Evolutionary conservation across 1,140 invertebrate genomes (phyloP).

Genomic region (Plutomurus gul): DNA sequence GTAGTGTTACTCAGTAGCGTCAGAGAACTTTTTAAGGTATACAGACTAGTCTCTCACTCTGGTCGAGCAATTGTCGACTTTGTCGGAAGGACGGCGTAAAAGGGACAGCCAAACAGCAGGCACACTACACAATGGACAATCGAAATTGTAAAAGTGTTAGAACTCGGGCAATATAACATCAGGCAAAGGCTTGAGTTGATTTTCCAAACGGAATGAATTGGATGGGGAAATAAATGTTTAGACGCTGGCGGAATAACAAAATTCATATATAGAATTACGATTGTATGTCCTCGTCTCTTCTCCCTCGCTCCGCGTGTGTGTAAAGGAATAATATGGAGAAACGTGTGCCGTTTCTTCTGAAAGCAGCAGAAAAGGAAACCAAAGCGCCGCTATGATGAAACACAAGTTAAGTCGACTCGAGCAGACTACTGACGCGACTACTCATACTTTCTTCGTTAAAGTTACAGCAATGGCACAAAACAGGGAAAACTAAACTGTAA

Average conservation of each 20-base stretch:
- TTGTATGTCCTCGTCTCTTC: background rate
- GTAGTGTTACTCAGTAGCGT: too few relatives aligned
- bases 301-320: too few relatives aligned
- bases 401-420: background rate
- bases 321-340: too few relatives aligned
- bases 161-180: slow-evolving; percentile 9
- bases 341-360: too few relatives aligned
- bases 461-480: too few relatives aligned
- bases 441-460: too few relatives aligned
- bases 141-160: slow-evolving; percentile 17
- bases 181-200: slow-evolving; percentile 11
- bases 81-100: background rate
- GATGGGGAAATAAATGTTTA: slow-evolving; percentile 20
- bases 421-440: too few relatives aligned
- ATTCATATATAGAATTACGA: background rate
- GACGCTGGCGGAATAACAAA: slow-evolving; percentile 11
- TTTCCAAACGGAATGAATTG: slow-evolving; percentile 18
- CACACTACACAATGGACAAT: slow-evolving; percentile 10
- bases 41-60: too few relatives aligned
- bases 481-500: too few relatives aligned
- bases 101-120: background rate
- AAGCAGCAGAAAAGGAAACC: too few relatives aligned
- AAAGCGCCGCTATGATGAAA: too few relatives aligned
- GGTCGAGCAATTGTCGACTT: background rate
- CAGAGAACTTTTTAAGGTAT: too few relatives aligned